Conservation (phyloP, 2,797 vertebrate species). For the Martes flavigula region DNA sequence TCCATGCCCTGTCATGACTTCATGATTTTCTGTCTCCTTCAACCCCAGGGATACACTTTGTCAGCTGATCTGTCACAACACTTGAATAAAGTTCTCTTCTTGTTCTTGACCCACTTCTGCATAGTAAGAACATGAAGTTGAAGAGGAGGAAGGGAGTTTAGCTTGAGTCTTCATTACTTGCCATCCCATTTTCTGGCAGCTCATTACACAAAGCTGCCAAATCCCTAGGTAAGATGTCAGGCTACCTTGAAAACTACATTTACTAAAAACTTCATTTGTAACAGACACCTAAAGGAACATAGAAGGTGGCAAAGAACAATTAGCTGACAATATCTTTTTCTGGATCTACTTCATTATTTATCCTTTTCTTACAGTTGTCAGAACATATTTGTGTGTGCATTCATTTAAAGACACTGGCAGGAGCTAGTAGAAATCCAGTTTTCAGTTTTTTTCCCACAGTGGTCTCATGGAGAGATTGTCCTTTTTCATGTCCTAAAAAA, state of each 20-base stretch:
- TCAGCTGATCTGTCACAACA: neutral
- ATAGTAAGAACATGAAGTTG: constrained; percentile 13
- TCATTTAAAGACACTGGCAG: constrained; percentile 22
- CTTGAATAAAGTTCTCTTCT: constrained; percentile 16
- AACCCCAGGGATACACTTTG: neutral
- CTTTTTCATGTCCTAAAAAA: neutral
- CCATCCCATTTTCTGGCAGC: neutral
- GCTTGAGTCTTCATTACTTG: neutral
- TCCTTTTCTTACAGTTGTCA: constrained; percentile 35
- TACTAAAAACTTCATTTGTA: constrained; percentile 52
- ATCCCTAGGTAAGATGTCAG: constrained; percentile 65
- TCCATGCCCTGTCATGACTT: neutral
- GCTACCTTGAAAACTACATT: constrained; percentile 59
- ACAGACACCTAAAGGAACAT: constrained; percentile 25
- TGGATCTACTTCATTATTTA: constrained; percentile 55
- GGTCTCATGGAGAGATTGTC: neutral
- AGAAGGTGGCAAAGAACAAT: neutral
- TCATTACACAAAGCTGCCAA: neutral
- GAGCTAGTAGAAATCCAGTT: constrained; percentile 21
- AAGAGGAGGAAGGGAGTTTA: neutral
- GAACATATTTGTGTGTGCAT: constrained; percentile 12
- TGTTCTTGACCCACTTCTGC: neutral
- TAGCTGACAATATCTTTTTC: neutral
- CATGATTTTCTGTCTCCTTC: neutral
- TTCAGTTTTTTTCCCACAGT: neutral